Evolutionary conservation across 2,888 invertebrate species (phyloP), one percentile per base, ranked within the genome.

Genomic region (Dynastes tityus): DNA sequence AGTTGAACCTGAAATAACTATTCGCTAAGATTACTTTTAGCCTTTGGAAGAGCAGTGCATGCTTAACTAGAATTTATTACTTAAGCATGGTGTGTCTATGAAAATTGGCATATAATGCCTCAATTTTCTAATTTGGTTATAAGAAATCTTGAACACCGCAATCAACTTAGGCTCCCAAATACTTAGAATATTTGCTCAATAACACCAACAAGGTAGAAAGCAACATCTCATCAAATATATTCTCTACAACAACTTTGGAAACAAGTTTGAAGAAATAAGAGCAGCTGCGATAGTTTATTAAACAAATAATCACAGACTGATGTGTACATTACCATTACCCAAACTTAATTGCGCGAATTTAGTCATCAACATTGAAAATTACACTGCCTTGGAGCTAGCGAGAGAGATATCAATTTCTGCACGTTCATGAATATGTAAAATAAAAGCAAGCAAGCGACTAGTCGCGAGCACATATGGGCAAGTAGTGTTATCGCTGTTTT

Each of bases 391-490:
- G 16, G 53, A 4, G 53, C 13, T n/a, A 13, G 53, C 53, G 0
- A 16, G 53, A 53, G 53, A 1, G 53, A 53, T 53, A 53, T 53
- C 53, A 53, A 53, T 53, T 53, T 53, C n/a, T 53, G 13, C 16
- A n/a, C 53, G 13, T 16, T 64, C 63, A 64, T 64, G 63, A 64
- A 64, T 64, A 64, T 64, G 63, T 64, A 64, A 64, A 64, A 32
- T 5, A 13, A 0, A 64, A 29, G 63, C 63, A 32, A 37, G n/a
- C 63, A 29, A 32, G 63, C 11, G 32, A 64, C 5, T 37, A 5
- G 29, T 64, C n/a, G 13, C 6, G 29, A 29, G 29, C 29, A 64
- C 63, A 9, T 9, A 37, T 64, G 29, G 13, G 29, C 32, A n/a
- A 32, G 29, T 64, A 64, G 29, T 64, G 13, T 64, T 64, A 64